Base-by-base conservation (phyloP, 2,797 vertebrate genomes). In the Chrysolophus pictus region DNA sequence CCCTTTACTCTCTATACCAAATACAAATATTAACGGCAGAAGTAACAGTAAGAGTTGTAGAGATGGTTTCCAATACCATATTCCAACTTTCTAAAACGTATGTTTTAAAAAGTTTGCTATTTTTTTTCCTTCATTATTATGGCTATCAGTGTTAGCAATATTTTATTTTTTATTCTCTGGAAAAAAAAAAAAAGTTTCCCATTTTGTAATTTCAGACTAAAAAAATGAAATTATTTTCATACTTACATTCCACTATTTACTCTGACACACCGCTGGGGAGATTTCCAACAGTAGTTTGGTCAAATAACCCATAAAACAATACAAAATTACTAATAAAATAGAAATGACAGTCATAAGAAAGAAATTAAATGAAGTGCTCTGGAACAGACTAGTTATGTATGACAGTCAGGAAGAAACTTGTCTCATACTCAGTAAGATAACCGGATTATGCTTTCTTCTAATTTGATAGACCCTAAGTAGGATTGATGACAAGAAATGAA, bases 321-420 rank as follows among this genome's bases (percentile, higher is more conserved):
- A 67, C 5, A 41, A 74, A 91, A 77, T n/a, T 77, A 62, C 44
- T 87, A 89, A 28, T 10, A 89, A 62, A 69, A 70, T 13, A 91
- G 62, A 60, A 44, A 88, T 84, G 70, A 69, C 18, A 89, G 49
- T 56, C 79, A 92, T 62, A 75, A 83, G 84, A 79, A 87, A 82
- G 42, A 83, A 94, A 91, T 65, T 69, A 80, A 70, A 80, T 83
- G 1, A 89, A 89, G 35, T 78, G 29, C 44, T 89, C 86, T 83
- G 70, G 69, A 91, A 86, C 2, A 75, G 85, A 81, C 49, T 90
- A 91, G 87, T 94, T 71, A 56, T 6, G 31, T 49, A 46, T 33
- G 22, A 80, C 23, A 90, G 37, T 69, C 89, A 90, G 90, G 89
- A 96, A 92, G 85, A 93, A 95, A 95, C n/a, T 77, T 85, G 58